phyloP scores from a whole-genome alignment of 2,888 invertebrate species.

The Mechanitis mazaeus region DNA sequence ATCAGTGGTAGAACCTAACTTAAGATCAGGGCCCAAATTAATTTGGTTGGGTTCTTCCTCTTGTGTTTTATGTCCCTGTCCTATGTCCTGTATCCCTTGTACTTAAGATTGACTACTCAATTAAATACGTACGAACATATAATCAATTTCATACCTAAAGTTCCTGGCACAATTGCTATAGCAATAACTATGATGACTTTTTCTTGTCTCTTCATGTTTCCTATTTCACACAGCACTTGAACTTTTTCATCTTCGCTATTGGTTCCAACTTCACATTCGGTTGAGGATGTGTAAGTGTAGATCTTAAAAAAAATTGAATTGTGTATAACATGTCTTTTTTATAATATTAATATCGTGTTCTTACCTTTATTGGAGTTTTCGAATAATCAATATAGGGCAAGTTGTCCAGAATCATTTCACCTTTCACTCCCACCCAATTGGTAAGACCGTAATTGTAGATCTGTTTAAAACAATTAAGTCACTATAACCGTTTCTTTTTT shows the following conservation, averaged over 20 bases:
- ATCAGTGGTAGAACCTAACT: too few relatives aligned
- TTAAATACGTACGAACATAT: not conserved
- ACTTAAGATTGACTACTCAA: too few relatives aligned
- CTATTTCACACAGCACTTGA: constrained; percentile 15
- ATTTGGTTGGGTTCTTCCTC: too few relatives aligned
- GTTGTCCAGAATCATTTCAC: constrained; percentile 22
- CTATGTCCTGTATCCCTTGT: too few relatives aligned
- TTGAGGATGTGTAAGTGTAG: constrained; percentile 9
- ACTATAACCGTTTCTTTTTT: too few relatives aligned
- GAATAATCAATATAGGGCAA: constrained; percentile 14
- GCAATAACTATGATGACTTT: constrained; percentile 22
- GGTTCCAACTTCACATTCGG: constrained; percentile 10
- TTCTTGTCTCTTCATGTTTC: constrained; percentile 18
- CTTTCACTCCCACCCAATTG: constrained; percentile 26
- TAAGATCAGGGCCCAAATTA: too few relatives aligned
- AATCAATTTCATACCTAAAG: constrained; percentile 13
- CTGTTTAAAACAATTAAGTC: constrained; percentile 18
- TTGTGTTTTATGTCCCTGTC: not conserved
- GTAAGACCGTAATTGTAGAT: constrained; percentile 29
- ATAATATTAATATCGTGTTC: not conserved
- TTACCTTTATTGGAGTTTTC: constrained; percentile 23
- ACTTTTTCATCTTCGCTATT: not conserved
- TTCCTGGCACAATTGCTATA: constrained; percentile 26
- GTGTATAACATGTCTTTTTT: not conserved
- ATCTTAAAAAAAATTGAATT: constrained; percentile 11